These are phyloP conservation scores for Drosophila mojavensis DNA, from an alignment of 1,140 invertebrate genomes.

Conservation along the genomic window DNA sequence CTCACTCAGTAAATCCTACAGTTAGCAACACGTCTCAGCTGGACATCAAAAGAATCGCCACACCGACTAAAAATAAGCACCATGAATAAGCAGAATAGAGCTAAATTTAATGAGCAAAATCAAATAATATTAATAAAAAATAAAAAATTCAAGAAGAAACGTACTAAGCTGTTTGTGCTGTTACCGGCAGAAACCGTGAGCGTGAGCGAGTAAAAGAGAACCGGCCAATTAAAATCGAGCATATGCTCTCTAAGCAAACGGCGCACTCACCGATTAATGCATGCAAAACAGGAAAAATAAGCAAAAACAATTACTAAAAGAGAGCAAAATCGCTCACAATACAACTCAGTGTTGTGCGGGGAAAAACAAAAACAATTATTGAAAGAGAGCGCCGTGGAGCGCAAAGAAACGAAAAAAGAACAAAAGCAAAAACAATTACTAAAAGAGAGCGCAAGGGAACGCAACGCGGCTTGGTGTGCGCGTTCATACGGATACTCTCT, in stretches of 20 bases:
- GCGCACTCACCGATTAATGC: background rate
- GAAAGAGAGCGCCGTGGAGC: no score
- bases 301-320: no score
- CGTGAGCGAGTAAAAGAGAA: background rate
- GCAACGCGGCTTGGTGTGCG: conserved; percentile 1
- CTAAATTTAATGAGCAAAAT: background rate
- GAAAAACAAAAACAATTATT: no score
- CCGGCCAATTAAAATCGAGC: background rate
- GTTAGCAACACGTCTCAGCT: background rate
- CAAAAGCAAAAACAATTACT: background rate
- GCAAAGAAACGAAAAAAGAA: background rate
- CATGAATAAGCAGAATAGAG: background rate
- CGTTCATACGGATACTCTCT: conserved; percentile 2
- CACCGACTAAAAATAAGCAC: background rate
- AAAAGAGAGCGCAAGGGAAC: background rate
- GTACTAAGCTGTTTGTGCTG: no score
- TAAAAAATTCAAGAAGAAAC: no score
- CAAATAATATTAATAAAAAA: no score
- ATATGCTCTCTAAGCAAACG: background rate
- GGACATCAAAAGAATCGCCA: background rate
- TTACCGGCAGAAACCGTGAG: conserved; percentile 3
- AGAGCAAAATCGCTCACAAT: no score
- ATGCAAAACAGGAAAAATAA: background rate
- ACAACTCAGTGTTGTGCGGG: no score
- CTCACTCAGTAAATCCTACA: background rate